phyloP scores from a whole-genome alignment of 2,113 vertebrate genomes.

The Crocuta crocuta region DNA sequence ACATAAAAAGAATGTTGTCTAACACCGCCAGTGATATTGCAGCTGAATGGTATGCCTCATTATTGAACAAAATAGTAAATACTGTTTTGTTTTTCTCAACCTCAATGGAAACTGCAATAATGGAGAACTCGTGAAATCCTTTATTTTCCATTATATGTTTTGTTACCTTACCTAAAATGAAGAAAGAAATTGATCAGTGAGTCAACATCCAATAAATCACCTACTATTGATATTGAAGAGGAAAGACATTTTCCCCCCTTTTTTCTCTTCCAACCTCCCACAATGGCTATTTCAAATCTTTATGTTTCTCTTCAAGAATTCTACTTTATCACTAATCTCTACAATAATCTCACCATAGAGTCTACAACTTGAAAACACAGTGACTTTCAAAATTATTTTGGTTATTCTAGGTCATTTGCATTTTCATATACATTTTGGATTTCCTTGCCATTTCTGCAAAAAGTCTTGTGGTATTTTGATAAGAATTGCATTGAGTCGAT shows the following conservation, averaged over 20 bases:
- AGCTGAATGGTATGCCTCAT: slow-evolving; percentile 94
- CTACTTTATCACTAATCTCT: not conserved
- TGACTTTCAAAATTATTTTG: not conserved
- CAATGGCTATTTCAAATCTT: not conserved
- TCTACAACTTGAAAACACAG: not conserved
- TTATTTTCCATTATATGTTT: slow-evolving; percentile 92
- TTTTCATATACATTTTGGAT: not conserved
- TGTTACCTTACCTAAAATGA: slow-evolving; percentile 87
- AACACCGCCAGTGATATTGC: slow-evolving; percentile 92
- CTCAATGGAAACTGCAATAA: slow-evolving; percentile 90
- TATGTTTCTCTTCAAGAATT: not conserved
- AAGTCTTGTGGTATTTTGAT: not conserved
- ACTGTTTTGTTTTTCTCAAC: slow-evolving; percentile 71
- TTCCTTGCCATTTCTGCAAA: not conserved
- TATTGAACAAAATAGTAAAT: slow-evolving; percentile 94
- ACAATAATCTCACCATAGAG: not conserved
- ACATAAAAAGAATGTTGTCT: slow-evolving; percentile 92
- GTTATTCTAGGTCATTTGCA: not conserved
- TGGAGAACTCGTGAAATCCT: slow-evolving; percentile 91
- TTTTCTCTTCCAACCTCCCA: not conserved
- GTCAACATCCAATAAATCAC: not conserved
- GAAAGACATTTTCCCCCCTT: not conserved
- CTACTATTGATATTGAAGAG: not conserved
- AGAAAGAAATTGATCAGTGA: slow-evolving; percentile 18
- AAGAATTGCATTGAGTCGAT: not conserved